Evolutionary conservation across 2,113 vertebrate species (phyloP), one percentile per base, ranked within the genome.

Genomic region (Natator depressus): DNA sequence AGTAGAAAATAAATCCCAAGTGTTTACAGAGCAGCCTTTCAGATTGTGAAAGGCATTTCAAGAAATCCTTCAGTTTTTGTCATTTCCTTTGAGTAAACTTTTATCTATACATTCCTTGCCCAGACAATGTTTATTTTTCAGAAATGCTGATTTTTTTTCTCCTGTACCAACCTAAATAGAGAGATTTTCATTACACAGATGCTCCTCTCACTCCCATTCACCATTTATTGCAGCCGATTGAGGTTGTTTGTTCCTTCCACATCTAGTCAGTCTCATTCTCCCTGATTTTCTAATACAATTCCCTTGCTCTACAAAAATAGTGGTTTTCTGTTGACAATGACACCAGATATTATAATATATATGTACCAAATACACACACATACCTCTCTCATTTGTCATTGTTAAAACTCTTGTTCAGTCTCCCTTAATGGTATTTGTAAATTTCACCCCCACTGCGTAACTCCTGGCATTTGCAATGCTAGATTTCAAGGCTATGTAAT

Each of bases 371-470:
- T 10, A 42, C 11, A 24, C n/a, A 72, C 35, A 72, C 75, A 78
- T 7, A 78, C 24, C 42, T 27, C 22, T 78, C 24, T 47, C 42
- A 25, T 46, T 29, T 25, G 75, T 11, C 24, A 89, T 94, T 92
- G 88, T 88, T 42, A 81, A 82, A 86, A 35, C 14, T 54, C 81
- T 29, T 49, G 12, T 47, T 80, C 53, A 0, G 6, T 11, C 42
- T 47, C 13, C 6, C 27, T 90, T 90, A 86, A 85, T 10, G 94
- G 78, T 53, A 86, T 38, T 53, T 65, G 69, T 53, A 80, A 42
- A 93, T 92, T 90, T 78, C n/a, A 94, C 75, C 89, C 80, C 80
- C 53, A 55, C 80, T 94, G 89, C 92, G 95, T 92, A 93, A 84
- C 85, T 86, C 81, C 84, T 91, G 83, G 65, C 86, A 81, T 84